Evolutionary conservation across 2,797 vertebrate genomes (phyloP).

Genomic region (Streptopelia turtur): DNA sequence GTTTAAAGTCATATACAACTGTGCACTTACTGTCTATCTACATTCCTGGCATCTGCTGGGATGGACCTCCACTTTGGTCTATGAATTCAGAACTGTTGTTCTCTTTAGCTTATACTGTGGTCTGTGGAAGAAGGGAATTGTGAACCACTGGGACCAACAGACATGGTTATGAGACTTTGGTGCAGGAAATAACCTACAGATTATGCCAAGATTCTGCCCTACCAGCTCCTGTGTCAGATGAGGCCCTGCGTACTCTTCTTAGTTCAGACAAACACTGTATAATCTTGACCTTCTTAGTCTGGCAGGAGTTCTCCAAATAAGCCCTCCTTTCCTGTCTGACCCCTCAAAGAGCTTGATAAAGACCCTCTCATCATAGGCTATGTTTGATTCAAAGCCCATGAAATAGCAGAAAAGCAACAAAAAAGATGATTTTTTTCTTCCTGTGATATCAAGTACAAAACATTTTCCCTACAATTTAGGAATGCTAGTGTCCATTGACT

Average conservation of each 20-base stretch:
- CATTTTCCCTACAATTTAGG: background rate
- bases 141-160: background rate
- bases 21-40: background rate
- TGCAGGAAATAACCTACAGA: background rate
- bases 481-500: background rate
- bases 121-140: background rate
- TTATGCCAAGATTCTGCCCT: background rate
- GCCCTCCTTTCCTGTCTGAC: background rate
- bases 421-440: background rate
- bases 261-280: background rate
- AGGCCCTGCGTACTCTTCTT: background rate
- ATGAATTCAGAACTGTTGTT: background rate
- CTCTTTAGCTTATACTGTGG: background rate
- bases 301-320: background rate
- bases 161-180: background rate
- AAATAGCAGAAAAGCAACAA: background rate
- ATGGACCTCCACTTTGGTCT: background rate
- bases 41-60: background rate
- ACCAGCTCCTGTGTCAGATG: background rate
- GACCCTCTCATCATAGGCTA: background rate
- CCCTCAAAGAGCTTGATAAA: background rate
- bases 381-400: background rate
- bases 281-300: background rate
- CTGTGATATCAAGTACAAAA: background rate
- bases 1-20: background rate